Conservation (phyloP, 30 jellyfish, hydroid and myxozoan species). For the Pelagia noctiluca region DNA sequence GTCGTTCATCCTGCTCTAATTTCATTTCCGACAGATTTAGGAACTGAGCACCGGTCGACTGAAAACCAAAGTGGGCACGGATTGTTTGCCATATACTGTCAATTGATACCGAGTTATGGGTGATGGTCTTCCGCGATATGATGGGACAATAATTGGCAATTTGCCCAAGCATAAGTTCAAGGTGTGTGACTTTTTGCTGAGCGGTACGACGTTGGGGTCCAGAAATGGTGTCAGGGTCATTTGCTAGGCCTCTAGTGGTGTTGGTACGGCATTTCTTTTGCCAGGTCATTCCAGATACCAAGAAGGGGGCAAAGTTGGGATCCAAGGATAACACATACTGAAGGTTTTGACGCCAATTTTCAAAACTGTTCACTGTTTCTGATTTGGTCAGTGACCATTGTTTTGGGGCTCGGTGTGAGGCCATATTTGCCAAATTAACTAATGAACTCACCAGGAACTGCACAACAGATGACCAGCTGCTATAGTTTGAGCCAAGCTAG, state of each 20-base stretch:
- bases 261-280: neutral
- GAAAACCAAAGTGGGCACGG: neutral
- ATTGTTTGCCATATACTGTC: neutral
- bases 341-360: neutral
- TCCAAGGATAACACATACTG: neutral
- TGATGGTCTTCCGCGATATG: neutral
- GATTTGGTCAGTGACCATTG: neutral
- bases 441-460: no score
- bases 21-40: neutral
- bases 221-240: neutral
- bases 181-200: neutral
- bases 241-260: neutral
- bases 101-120: neutral
- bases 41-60: neutral
- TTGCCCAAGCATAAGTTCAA: neutral
- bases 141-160: neutral
- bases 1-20: slow-evolving; percentile 16
- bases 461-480: no score
- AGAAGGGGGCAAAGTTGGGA: neutral
- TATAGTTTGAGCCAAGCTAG: no score
- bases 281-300: neutral
- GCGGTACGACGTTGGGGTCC: neutral
- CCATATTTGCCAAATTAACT: no score
- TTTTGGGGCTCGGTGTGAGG: neutral
- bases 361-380: neutral